Base-by-base conservation (phyloP, 2,888 invertebrate genomes). In the Tyria jacobaeae region DNA sequence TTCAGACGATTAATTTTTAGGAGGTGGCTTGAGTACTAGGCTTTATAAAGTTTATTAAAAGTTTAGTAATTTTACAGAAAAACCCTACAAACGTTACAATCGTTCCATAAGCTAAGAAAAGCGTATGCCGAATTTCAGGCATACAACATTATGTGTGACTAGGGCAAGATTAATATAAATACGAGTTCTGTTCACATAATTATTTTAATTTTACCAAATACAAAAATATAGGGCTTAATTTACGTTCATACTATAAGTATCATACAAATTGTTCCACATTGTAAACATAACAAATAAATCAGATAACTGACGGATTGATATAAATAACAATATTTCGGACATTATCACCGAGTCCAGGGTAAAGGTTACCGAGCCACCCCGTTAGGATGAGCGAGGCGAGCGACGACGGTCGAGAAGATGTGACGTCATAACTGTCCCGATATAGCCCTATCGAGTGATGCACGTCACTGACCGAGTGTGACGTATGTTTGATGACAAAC, bases 371-470 rank as follows among this genome's bases (percentile, higher is more conserved):
- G 58, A 55, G 60, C 50, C 50, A 34, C 53, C 69, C 66, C 65
- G 66, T 66, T 66, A 57, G 62, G 50, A 51, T 21, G 21, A 44
- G 21, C 44, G 44, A 44, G 12, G 63, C 66, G 67, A 54, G 21
- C 54, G 54, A 49, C 54, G 54, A 49, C 54, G 59, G 66, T 54
- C 56, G 63, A 34, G 57, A 72, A 87, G 85, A 87, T 80, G 79
- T 88, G 86, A 87, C 84, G 87, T 85, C 87, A 88, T 83, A 76
- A 78, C 70, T 62, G 75, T 66, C 70, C 71, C 78, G 74, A 79
- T 82, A 78, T 60, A 62, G 66, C 60, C 64, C 60, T 65, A 55
- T 49, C 61, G 58, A 68, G 69, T 75, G 73, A 68, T 70, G 60
- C 68, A 68, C 75, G 77, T 82, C 81, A 79, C 64, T 63, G 47